A percentile compares a stretch with the other conserved stretches of the same genome.
phyloP scores from a whole-genome alignment of 1,140 invertebrate species.

The Musca domestica region DNA sequence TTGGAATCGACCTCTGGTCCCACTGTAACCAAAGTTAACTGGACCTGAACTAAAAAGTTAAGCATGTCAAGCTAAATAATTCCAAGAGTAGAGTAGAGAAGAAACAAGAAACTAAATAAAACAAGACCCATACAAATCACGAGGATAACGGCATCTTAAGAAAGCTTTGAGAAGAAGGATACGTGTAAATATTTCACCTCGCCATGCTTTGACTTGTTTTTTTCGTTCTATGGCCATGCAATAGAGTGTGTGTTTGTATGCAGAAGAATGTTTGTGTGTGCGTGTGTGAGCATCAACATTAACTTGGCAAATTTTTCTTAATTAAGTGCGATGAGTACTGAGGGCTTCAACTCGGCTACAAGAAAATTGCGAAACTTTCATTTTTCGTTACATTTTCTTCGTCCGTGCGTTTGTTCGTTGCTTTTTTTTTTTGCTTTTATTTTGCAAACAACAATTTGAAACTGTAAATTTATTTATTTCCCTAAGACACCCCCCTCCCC shows the following conservation, averaged over 20 bases:
- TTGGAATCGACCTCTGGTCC: not conserved
- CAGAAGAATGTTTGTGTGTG: too few relatives aligned
- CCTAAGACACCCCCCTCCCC: too few relatives aligned
- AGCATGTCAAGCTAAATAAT: constrained; percentile 11
- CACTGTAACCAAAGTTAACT: not conserved
- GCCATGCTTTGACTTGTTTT: too few relatives aligned
- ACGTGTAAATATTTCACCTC: too few relatives aligned
- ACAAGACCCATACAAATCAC: constrained; percentile 4
- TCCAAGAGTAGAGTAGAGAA: not conserved
- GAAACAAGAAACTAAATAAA: not conserved
- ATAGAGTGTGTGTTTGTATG: not conserved
- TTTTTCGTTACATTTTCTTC: not conserved
- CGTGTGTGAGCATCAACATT: not conserved
- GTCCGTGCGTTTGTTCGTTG: too few relatives aligned
- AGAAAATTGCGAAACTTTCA: constrained; percentile 1
- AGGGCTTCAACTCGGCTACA: not conserved
- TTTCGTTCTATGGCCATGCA: not conserved
- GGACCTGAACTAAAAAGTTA: constrained; percentile 12
- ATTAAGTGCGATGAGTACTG: constrained; percentile 4
- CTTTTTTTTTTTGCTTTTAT: too few relatives aligned
- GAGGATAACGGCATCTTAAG: not conserved
- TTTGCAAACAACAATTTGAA: too few relatives aligned
- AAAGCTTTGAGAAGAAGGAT: not conserved
- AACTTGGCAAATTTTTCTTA: constrained; percentile 10
- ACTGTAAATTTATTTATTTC: too few relatives aligned